Base-by-base conservation (phyloP, 2,888 invertebrate genomes). In the Limnephilus rhombicus region DNA sequence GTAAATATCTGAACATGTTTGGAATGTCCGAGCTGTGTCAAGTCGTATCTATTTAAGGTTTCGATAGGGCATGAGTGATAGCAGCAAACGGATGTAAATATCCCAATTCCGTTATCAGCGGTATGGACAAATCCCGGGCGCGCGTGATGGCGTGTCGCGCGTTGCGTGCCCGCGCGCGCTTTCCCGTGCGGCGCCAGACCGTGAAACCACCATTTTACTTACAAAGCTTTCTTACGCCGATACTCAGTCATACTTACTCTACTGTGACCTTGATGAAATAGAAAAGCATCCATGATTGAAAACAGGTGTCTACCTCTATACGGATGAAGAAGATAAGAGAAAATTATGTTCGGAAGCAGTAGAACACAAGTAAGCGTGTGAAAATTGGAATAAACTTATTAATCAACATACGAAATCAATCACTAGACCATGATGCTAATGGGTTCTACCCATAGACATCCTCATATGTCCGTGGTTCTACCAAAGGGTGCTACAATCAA, bases 141-240 rank as follows among this genome's bases (percentile, higher is more conserved):
- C 95, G 96, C 95, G 95, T 96, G 94, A 95, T 93, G 94, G 85
- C 93, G 94, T 91, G 94, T 94, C 94, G 94, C 95, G 96, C 96
- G 95, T 94, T 95, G 96, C 96, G 96, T 96, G 95, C 94, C 95
- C 95, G 94, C 95, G 94, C 95, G 94, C 94, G 93, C 92, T 93
- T 94, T 91, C 94, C 95, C 95, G 94, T 94, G 95, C 95, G 92
- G 91, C 93, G 91, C 91, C 86, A 92, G 90, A 68, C 93, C 80
- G 68, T 80, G 29, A 34, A 45, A 37, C 24, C 86, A 45, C 29
- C 24, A 86, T 86, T 86, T 86, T 86, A 49, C 86, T 49, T 49
- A 41, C n/a, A 29, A 45, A 45, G 41, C 86, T 86, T 86, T 86
- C 86, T 86, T 86, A 68, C 34, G 68, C 68, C 68, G 68, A n/a